Evolutionary conservation across 2,797 vertebrate species (phyloP).

Genomic region (Sebastes matsubarae): DNA sequence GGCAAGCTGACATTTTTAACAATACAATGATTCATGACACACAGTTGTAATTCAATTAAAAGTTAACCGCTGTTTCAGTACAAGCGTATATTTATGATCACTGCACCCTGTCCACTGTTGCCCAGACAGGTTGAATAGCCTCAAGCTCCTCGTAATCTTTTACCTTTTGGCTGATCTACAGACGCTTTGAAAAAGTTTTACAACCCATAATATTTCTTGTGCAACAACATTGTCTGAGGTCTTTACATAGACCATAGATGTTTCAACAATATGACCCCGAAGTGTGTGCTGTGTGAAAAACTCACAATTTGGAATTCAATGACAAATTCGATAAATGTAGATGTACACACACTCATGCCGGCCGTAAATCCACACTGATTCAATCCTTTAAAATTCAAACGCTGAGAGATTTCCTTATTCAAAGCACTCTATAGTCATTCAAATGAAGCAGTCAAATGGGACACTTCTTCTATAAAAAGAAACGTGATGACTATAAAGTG

Average conservation of each 20-base stretch:
- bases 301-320: background rate
- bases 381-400: background rate
- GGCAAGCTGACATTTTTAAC: background rate
- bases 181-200: background rate
- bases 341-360: background rate
- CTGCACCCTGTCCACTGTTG: background rate
- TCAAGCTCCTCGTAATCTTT: background rate
- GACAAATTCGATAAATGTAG: background rate
- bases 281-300: background rate
- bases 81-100: background rate
- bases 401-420: background rate
- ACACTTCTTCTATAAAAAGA: conserved; percentile 36
- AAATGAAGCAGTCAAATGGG: background rate
- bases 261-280: background rate
- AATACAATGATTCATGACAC: background rate
- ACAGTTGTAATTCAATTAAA: background rate
- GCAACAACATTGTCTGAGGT: background rate
- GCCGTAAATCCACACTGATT: background rate
- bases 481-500: background rate
- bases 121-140: background rate
- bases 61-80: conserved; percentile 20
- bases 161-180: background rate
- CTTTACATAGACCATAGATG: background rate
- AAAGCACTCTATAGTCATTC: background rate
- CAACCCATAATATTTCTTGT: background rate